Evolutionary conservation across 2,797 vertebrate species (phyloP), one percentile per base, ranked within the genome.

Genomic region (Pogonophryne albipinna): DNA sequence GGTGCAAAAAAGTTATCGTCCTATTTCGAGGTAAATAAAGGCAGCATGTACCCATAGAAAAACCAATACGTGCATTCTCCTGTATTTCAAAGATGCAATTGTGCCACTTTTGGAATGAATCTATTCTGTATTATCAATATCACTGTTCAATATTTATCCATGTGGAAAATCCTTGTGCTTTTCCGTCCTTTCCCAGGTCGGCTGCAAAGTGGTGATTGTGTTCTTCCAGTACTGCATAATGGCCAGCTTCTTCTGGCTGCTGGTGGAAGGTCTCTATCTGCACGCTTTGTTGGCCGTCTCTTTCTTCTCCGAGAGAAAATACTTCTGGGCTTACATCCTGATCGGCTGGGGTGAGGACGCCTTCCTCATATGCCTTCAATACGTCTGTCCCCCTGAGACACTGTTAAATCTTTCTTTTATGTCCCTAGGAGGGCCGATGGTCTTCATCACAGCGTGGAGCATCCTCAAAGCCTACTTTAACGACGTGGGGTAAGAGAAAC

Each of bases 201-300:
- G 97, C 85, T 99, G 98, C 90, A 99, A 98, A 93, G 96, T 95
- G 1, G 95, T 95, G 4, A 94, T 99, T 71, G 96, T 99, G 71
- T 97, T 99, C 87, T 98, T 99, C 92, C 98, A 99, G 71, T 99
- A 99, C 68, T 97, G 98, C 8, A 90, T 99, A 78, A 99, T 99
- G 98, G 97, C 97, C 84, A 99, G 97, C 90, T 99, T 97, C 94
- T 98, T 99, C 94, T 99, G 98, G 98, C 96, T 99, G 59, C 94
- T 99, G 86, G 98, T 99, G 49, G 98, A 99, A 74, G 97, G 98
- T 2, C 85, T 99, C 67, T 99, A 99, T 86, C 97, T 99, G 12
- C 96, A 98, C 64, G 97, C 97, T 0, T 86, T 99, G 61, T 79
- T 99, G 62, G 97, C 97, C 0, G 94, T 99, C 75, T 99, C 98